Percentiles rank a stretch among this genome's conserved stretches.
These are phyloP conservation scores for Spheniscus humboldti DNA, from an alignment of 2,797 vertebrate genomes.

Conservation along the genomic window DNA sequence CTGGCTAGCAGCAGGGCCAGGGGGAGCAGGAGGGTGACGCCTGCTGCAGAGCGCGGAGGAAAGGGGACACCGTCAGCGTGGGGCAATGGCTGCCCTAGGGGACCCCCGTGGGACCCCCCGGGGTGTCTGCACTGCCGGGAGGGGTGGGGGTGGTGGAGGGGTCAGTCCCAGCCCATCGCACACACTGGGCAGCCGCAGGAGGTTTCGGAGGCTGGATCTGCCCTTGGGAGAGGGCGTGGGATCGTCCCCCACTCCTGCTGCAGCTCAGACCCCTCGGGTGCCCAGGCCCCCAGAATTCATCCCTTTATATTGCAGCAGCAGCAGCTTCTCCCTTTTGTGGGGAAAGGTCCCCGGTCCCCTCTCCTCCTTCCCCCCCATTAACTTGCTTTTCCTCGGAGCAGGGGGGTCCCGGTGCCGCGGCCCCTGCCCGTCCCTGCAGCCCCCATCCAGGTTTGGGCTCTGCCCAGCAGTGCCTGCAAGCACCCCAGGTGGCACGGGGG, in stretches of 20 bases:
- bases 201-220: background rate
- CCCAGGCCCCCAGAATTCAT: background rate
- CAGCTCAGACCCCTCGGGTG: background rate
- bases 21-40: conserved; percentile 32
- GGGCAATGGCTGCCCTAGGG: background rate
- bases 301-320: background rate
- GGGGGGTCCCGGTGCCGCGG: rapidly evolving
- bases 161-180: background rate
- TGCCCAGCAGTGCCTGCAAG: background rate
- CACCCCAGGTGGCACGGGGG: rapidly evolving
- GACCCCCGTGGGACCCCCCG: background rate
- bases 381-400: background rate
- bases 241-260: rapidly evolving
- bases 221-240: background rate
- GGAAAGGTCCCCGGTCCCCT: background rate
- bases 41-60: background rate
- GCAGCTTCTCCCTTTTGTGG: background rate
- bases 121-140: rapidly evolving
- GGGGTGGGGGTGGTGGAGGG: background rate
- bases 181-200: background rate
- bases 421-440: background rate
- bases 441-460: background rate
- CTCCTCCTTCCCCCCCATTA: too few relatives aligned
- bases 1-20: conserved; percentile 20
- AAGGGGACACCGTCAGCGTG: background rate